phyloP scores from a whole-genome alignment of 2,888 invertebrate species.

The Cecidostiba fungosa region DNA sequence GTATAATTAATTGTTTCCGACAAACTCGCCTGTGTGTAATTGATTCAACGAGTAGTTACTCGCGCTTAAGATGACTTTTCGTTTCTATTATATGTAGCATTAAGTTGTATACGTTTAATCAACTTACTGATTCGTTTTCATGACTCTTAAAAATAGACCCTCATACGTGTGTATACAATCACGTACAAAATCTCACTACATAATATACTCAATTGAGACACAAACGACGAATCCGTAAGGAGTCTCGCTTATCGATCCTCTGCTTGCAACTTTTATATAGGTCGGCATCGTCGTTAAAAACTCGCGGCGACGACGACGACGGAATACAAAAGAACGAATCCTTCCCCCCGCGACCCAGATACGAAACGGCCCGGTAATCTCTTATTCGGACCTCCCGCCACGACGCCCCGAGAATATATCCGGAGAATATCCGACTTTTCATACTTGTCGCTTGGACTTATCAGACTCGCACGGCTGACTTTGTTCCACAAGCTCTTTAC shows the following conservation, averaged over 20 bases:
- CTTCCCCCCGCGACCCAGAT: conserved; percentile 46
- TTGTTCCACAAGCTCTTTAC: not conserved
- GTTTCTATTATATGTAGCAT: not conserved
- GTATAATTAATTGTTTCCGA: conserved; percentile 39
- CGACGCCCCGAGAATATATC: not conserved
- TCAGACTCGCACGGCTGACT: not conserved
- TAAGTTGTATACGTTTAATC: not conserved
- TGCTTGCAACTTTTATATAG: conserved; percentile 60
- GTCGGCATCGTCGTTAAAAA: conserved; percentile 52
- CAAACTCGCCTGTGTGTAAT: conserved; percentile 11
- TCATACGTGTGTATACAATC: too few species aligned
- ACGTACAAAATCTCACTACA: not conserved
- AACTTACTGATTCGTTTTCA: not conserved
- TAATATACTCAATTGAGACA: not conserved
- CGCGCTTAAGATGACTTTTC: not conserved
- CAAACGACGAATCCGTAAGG: too few species aligned
- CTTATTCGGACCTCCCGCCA: not conserved
- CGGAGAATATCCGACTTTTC: not conserved
- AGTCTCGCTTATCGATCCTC: not conserved
- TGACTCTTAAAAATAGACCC: not conserved
- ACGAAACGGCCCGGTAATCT: conserved; percentile 21
- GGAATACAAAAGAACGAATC: conserved; percentile 22
- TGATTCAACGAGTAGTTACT: not conserved
- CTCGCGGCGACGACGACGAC: conserved; percentile 6
- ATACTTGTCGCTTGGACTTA: not conserved